phyloP scores from a whole-genome alignment of 2,888 invertebrate genomes.

The Brachypalpus laphriformis region DNA sequence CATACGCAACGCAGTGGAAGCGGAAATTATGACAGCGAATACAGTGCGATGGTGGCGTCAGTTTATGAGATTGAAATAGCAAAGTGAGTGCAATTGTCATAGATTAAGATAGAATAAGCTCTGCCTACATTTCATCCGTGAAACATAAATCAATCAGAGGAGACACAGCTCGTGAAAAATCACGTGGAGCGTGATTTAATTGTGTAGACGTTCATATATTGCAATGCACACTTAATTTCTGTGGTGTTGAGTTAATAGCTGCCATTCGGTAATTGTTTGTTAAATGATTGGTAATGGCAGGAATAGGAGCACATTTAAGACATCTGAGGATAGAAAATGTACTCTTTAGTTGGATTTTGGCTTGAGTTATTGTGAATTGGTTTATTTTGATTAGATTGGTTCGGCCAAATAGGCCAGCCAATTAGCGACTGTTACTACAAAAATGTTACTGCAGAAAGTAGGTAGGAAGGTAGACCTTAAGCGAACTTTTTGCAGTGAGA shows the following conservation, averaged over 20 bases:
- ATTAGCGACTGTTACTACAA: too few relatives aligned
- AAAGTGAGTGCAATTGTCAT: conserved; percentile 77
- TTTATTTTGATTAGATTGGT: too few relatives aligned
- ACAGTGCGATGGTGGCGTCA: conserved; percentile 80
- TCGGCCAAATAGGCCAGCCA: too few relatives aligned
- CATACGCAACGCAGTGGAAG: conserved; percentile 75
- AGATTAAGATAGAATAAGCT: conserved; percentile 13
- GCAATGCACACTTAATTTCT: not conserved
- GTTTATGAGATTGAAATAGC: conserved; percentile 79
- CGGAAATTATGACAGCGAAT: conserved; percentile 79
- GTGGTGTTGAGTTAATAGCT: conserved; percentile 5
- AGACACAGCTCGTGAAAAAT: not conserved
- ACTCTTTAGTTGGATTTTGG: not conserved
- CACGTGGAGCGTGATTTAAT: not conserved
- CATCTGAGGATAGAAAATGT: not conserved
- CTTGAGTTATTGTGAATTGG: too few relatives aligned
- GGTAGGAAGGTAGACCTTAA: too few relatives aligned
- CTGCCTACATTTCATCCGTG: conserved; percentile 3
- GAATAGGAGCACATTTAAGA: not conserved
- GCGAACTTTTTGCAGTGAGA: too few relatives aligned
- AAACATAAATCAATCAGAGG: conserved; percentile 21
- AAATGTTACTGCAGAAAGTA: too few relatives aligned
- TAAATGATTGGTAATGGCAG: conserved; percentile 2
- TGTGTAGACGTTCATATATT: not conserved
- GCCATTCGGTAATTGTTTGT: conserved; percentile 18